A percentile compares a stretch with the other conserved stretches of the same genome.
Evolutionary conservation across 92 coral and sea anemone genomes (phyloP).

Genomic region (Phenganax marumi): DNA sequence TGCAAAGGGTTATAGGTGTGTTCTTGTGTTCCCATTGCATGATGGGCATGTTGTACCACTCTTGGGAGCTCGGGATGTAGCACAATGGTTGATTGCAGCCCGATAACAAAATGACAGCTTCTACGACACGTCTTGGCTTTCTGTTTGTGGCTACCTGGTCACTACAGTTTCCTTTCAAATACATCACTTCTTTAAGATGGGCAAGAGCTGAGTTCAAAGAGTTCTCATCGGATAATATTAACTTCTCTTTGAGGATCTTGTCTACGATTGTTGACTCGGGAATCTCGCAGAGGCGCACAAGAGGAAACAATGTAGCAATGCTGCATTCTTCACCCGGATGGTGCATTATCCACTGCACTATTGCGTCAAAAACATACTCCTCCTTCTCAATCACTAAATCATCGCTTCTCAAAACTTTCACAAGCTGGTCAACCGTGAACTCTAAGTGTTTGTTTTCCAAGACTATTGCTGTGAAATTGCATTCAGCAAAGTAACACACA

Average conservation of each 20-base stretch:
- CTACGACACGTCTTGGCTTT: constrained; percentile 31
- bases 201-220: constrained; percentile 14
- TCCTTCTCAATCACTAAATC: constrained; percentile 36
- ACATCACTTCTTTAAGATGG: constrained; percentile 33
- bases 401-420: constrained; percentile 26
- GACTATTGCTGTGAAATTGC: constrained; percentile 26
- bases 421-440: constrained; percentile 23
- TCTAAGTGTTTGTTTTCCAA: constrained; percentile 8
- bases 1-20: constrained; percentile 32
- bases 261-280: constrained; percentile 17
- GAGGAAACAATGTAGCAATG: constrained; percentile 14
- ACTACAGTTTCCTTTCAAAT: background rate
- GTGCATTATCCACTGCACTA: constrained; percentile 26
- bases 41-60: constrained; percentile 32
- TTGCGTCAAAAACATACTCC: constrained; percentile 34
- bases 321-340: background rate
- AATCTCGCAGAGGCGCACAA: constrained; percentile 26
- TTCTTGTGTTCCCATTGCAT: constrained; percentile 46
- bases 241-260: constrained; percentile 26
- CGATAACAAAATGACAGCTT: constrained; percentile 31
- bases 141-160: constrained; percentile 23
- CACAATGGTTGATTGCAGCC: constrained; percentile 37
- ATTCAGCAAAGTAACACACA: constrained; percentile 9
- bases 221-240: constrained; percentile 16
- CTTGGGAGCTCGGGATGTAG: constrained; percentile 12